Conservation (phyloP, 2,888 invertebrate genomes). For the Agonum fuliginosum region DNA sequence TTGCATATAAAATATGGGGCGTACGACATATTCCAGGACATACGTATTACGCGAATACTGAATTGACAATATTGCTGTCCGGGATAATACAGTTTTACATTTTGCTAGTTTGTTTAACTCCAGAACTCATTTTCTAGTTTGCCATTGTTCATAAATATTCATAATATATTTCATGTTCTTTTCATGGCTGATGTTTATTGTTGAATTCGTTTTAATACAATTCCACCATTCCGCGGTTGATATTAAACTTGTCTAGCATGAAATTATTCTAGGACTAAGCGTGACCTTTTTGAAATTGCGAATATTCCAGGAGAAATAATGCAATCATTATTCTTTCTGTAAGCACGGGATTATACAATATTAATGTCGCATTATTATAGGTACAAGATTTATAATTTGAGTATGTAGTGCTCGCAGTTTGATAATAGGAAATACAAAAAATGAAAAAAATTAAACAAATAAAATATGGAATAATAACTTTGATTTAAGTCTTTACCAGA, state of each 20-base stretch:
- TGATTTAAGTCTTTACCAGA: no score
- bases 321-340: neutral
- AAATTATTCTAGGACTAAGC: slow-evolving; percentile 4
- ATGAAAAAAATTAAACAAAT: neutral
- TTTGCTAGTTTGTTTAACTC: slow-evolving; percentile 4
- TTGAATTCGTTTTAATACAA: slow-evolving; percentile 5
- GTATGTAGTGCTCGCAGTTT: neutral
- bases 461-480: no score
- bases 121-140: neutral
- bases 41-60: neutral
- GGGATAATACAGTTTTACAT: neutral
- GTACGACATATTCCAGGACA: neutral
- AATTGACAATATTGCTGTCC: slow-evolving; percentile 20
- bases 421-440: neutral
- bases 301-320: neutral
- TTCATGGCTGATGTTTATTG: slow-evolving; percentile 12
- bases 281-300: neutral
- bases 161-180: slow-evolving; percentile 14
- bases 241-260: slow-evolving; percentile 22
- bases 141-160: slow-evolving; percentile 24
- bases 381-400: neutral
- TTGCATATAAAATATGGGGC: slow-evolving; percentile 9
- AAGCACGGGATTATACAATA: neutral
- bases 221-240: neutral
- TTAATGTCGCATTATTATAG: neutral